Evolutionary conservation across 2,113 vertebrate species (phyloP), one percentile per base, ranked within the genome.

Genomic region (Strix uralensis): DNA sequence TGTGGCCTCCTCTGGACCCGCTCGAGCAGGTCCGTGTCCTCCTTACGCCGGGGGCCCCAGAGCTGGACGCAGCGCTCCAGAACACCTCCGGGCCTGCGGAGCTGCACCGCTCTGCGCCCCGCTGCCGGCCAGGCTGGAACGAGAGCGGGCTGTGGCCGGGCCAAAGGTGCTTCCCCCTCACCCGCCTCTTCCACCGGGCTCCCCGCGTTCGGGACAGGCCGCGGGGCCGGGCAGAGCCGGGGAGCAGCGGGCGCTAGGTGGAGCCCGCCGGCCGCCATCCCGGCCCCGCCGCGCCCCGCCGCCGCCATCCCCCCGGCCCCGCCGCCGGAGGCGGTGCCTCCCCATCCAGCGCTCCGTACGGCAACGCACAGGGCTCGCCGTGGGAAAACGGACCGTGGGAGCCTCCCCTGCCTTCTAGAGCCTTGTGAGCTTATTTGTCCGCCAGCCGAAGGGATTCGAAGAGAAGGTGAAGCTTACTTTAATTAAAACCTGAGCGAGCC

Each of bases 101-200:
- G 54, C 86, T 3, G 30, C 14, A 3, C 2, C 38, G n/a, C 9
- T 25, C 11, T 1, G 54, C 38, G 40, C 22, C 15, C 14, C 10
- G 0, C 44, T 1, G 0, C 26, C 1, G 7, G 0, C 44, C 42
- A 0, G 8, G 3, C 30, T 1, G 66, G 17, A 5, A n/a, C 5
- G 0, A 1, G 19, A 58, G 10, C 15, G 7, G 49, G 15, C 38
- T 11, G 44, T 2, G 10, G 36, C 10, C 11, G 32, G 46, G 8
- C 11, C 40, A 1, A 5, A 6, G 11, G 4, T 12, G 46, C 46
- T 32, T 55, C 66, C 20, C 9, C 0, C 3, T 16, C 54, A 1
- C 36, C 22, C 6, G 13, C 63, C 8, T 23, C 29, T 51, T 22
- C 40, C 78, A 46, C 11, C 11, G 46, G n/a, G 30, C 46, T 36